A percentile compares a stretch with the other conserved stretches of the same genome.
Evolutionary conservation across 2,888 invertebrate species (phyloP).

Genomic region (Drosophila rubida): DNA sequence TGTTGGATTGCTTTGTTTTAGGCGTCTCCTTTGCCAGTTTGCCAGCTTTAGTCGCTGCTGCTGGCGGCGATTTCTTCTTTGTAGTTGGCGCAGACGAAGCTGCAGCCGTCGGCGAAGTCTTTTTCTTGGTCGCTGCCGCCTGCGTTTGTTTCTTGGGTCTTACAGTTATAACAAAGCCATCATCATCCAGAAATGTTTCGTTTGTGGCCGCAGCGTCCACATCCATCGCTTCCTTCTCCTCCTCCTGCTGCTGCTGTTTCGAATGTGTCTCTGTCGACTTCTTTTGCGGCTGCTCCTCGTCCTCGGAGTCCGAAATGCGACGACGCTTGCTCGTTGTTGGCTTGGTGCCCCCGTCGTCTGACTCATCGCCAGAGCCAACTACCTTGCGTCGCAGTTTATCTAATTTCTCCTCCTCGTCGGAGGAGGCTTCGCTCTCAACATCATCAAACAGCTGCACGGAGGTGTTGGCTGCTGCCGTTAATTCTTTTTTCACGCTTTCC

Average conservation of each 20-base stretch:
- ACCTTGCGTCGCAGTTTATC: slow-evolving; percentile 77
- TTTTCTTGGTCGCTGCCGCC: slow-evolving; percentile 46
- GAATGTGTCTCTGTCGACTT: slow-evolving; percentile 58
- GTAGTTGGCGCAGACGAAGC: slow-evolving; percentile 24
- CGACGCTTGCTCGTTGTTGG: slow-evolving; percentile 67
- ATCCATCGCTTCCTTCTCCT: slow-evolving; percentile 36
- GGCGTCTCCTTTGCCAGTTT: slow-evolving; percentile 55
- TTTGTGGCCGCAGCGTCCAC: slow-evolving; percentile 48
- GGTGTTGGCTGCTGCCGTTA: slow-evolving; percentile 55
- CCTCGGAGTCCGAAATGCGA: slow-evolving; percentile 82
- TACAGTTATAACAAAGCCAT: slow-evolving; percentile 83
- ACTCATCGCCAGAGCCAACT: slow-evolving; percentile 66
- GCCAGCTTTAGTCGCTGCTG: slow-evolving; percentile 19
- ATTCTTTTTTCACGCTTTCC: slow-evolving; percentile 31
- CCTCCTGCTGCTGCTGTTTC: slow-evolving; percentile 35
- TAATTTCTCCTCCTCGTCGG: slow-evolving; percentile 82
- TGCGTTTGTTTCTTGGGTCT: slow-evolving; percentile 66
- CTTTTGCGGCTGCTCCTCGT: slow-evolving; percentile 75
- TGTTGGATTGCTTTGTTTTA: slow-evolving; percentile 82
- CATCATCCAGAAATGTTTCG: slow-evolving; percentile 83
- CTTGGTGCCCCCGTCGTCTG: slow-evolving; percentile 39
- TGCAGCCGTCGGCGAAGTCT: slow-evolving; percentile 45
- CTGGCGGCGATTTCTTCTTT: slow-evolving; percentile 69
- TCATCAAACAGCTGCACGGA: slow-evolving; percentile 78
- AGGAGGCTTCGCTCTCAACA: slow-evolving; percentile 72